Conservation (phyloP, 2,113 vertebrate species). For the Barbus barbus region DNA sequence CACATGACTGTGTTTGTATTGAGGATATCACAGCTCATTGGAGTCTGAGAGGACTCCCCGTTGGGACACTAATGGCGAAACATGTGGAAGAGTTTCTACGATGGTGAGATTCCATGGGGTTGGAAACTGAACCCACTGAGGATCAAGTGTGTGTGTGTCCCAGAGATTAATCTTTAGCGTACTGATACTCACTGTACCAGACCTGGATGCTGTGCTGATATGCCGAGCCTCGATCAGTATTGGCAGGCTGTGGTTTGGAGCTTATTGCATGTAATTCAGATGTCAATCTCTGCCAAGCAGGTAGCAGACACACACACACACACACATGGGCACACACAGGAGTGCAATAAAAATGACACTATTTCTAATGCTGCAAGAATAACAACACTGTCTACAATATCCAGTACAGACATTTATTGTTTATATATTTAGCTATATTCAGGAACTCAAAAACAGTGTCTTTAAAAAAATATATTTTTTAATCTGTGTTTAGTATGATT, state of each 20-base stretch:
- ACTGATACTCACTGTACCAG: slow-evolving; percentile 32
- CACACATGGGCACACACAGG: neutral
- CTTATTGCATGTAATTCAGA: slow-evolving; percentile 57
- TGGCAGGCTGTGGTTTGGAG: slow-evolving; percentile 58
- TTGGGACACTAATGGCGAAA: slow-evolving; percentile 25
- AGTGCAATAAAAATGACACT: slow-evolving; percentile 32
- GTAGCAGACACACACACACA: neutral
- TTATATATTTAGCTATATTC: neutral
- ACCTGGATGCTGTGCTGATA: slow-evolving; percentile 21
- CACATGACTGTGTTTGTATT: neutral
- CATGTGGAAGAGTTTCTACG: neutral
- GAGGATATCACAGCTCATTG: neutral
- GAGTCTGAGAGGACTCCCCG: neutral
- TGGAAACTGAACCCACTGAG: slow-evolving; percentile 2
- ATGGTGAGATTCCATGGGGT: neutral
- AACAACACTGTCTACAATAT: neutral
- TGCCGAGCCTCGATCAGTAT: slow-evolving; percentile 46
- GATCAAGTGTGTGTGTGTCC: neutral
- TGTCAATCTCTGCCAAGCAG: slow-evolving; percentile 47
- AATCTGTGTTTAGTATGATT: too few species aligned
- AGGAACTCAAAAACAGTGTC: too few species aligned
- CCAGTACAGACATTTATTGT: neutral
- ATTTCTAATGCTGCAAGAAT: neutral
- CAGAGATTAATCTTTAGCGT: slow-evolving; percentile 2
- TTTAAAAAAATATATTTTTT: too few species aligned